phyloP scores from a whole-genome alignment of 2,888 invertebrate genomes.

The Rotaria sp. region DNA sequence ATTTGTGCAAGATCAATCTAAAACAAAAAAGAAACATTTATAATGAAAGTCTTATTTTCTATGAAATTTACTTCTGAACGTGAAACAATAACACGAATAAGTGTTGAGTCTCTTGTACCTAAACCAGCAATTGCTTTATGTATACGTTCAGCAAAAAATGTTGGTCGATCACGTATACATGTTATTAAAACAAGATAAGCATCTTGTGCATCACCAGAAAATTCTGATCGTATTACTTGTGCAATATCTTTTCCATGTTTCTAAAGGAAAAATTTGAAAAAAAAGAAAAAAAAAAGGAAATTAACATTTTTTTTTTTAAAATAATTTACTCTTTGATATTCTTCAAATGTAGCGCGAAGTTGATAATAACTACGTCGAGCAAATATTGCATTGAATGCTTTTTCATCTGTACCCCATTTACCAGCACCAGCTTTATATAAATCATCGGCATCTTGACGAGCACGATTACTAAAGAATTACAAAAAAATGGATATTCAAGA shows the following conservation, averaged over 20 bases:
- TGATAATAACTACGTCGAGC: conserved; percentile 49
- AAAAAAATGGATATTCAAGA: background rate
- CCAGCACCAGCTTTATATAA: conserved; percentile 50
- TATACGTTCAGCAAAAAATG: conserved; percentile 50
- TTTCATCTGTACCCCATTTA: conserved; percentile 52
- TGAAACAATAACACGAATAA: conserved; percentile 50
- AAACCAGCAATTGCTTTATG: conserved; percentile 48
- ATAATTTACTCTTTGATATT: conserved; percentile 50
- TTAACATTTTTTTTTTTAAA: too few relatives aligned
- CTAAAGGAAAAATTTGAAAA: conserved; percentile 42
- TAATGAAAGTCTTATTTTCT: background rate
- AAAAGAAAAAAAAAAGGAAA: too few relatives aligned
- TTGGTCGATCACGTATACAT: conserved; percentile 48
- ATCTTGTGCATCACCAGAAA: conserved; percentile 49
- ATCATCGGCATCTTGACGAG: conserved; percentile 44
- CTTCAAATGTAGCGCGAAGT: conserved; percentile 47
- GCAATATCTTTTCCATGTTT: conserved; percentile 48
- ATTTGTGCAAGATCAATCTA: conserved; percentile 25
- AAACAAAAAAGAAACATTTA: background rate
- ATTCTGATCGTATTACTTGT: conserved; percentile 49
- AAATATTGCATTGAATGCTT: conserved; percentile 50
- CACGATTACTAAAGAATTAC: background rate
- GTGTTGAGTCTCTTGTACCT: conserved; percentile 50
- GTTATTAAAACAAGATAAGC: conserved; percentile 46
- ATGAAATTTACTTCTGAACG: conserved; percentile 47